Evolutionary conservation across 2,113 vertebrate species (phyloP).

Genomic region (Microcebus jonahi): DNA sequence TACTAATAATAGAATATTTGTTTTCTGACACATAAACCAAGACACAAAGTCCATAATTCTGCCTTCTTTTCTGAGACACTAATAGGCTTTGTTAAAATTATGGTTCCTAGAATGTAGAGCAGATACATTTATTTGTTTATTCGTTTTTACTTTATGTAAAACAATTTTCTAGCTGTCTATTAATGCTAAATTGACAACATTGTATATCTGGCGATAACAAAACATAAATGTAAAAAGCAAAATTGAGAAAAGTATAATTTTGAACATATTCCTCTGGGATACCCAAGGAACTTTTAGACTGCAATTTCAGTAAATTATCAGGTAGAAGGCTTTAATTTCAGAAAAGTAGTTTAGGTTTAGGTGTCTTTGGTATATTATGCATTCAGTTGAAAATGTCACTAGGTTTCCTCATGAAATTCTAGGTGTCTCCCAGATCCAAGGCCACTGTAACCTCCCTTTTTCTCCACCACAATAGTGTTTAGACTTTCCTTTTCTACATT

Average conservation of each 20-base stretch:
- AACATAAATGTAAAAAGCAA: not conserved
- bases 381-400: not conserved
- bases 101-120: not conserved
- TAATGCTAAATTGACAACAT: not conserved
- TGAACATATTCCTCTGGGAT: not conserved
- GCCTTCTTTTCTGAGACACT: not conserved
- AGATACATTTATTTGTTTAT: not conserved
- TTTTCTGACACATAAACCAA: not conserved
- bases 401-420: not conserved
- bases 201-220: not conserved
- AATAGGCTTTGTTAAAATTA: not conserved
- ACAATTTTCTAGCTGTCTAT: not conserved
- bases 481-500: not conserved
- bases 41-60: not conserved
- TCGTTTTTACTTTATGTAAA: not conserved
- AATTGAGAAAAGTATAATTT: not conserved
- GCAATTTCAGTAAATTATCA: not conserved
- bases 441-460: not conserved
- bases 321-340: not conserved
- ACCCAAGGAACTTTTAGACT: not conserved
- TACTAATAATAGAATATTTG: not conserved
- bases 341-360: not conserved
- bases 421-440: not conserved
- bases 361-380: not conserved
- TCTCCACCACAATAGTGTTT: not conserved